These are phyloP conservation scores for Crotalus tigris DNA, from an alignment of 2,113 vertebrate genomes.

Conservation along the genomic window DNA sequence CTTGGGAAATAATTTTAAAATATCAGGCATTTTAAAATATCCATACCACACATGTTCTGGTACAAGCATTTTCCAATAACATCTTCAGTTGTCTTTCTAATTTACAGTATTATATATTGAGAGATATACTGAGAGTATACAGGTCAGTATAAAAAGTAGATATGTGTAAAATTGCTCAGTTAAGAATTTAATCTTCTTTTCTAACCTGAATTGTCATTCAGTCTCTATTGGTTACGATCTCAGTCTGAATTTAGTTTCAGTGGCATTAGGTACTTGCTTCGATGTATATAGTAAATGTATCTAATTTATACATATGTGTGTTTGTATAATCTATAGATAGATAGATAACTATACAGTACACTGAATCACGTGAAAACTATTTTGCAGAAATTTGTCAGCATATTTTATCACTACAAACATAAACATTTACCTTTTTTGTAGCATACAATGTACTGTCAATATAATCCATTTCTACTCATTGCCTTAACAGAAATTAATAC, in stretches of 20 bases:
- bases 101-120: not conserved
- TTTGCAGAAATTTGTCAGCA: not conserved
- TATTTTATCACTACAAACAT: not conserved
- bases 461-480: not conserved
- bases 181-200: not conserved
- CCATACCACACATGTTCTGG: not conserved
- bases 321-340: not conserved
- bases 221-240: not conserved
- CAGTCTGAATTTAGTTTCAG: not conserved
- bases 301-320: not conserved
- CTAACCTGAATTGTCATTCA: not conserved
- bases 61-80: not conserved
- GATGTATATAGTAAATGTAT: not conserved
- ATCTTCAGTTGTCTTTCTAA: not conserved
- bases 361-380: not conserved
- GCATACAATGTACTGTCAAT: not conserved
- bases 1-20: not conserved
- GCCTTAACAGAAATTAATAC: not conserved
- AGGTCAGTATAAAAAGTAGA: not conserved
- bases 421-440: not conserved
- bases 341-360: not conserved
- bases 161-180: not conserved
- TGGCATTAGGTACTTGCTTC: not conserved
- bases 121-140: not conserved
- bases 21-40: not conserved